Evolutionary conservation across 2,888 invertebrate species (phyloP).

Genomic region (Andrena bucephala): DNA sequence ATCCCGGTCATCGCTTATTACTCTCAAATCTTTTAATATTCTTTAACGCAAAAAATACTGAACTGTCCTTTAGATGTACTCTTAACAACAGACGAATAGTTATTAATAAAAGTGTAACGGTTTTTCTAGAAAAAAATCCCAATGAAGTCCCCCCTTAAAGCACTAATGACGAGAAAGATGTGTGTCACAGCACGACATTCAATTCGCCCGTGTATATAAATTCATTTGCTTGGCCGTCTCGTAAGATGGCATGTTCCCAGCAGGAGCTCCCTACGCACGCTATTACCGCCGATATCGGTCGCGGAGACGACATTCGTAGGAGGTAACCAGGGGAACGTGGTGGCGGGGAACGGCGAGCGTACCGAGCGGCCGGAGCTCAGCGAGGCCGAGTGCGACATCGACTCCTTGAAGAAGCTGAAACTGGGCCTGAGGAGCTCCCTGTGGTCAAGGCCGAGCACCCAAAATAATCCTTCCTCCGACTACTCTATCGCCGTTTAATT

Average conservation of each 20-base stretch:
- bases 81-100: too few relatives aligned
- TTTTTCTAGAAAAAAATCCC: too few relatives aligned
- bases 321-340: conserved; percentile 75
- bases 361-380: conserved; percentile 88
- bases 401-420: conserved; percentile 90
- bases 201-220: conserved; percentile 27
- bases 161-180: too few relatives aligned
- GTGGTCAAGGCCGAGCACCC: conserved; percentile 89
- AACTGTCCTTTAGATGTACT: too few relatives aligned
- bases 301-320: conserved; percentile 87
- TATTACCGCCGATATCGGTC: conserved; percentile 88
- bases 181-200: too few relatives aligned
- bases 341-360: conserved; percentile 77
- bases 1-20: too few relatives aligned
- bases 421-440: conserved; percentile 89
- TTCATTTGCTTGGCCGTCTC: conserved; percentile 46
- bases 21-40: too few relatives aligned
- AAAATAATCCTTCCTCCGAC: conserved; percentile 89
- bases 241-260: conserved; percentile 86
- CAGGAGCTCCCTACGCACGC: conserved; percentile 87
- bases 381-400: conserved; percentile 91
- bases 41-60: too few relatives aligned
- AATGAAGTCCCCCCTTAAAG: too few relatives aligned
- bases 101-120: too few relatives aligned
- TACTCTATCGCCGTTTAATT: conserved; percentile 91